phyloP scores from a whole-genome alignment of 2,797 vertebrate species.

The Strix occidentalis region DNA sequence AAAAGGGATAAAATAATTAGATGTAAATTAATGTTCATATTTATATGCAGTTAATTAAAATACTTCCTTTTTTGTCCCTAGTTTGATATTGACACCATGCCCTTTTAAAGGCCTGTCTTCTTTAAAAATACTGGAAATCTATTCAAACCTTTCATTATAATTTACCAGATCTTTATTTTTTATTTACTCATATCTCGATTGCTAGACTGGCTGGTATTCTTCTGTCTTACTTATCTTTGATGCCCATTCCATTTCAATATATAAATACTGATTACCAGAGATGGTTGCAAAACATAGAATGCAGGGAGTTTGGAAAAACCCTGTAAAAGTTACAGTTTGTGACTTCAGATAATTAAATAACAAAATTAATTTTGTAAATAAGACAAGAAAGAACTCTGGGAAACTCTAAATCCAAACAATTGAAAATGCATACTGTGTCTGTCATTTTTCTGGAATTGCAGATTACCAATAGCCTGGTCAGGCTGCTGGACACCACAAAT shows the following conservation, averaged over 20 bases:
- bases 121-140: background rate
- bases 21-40: background rate
- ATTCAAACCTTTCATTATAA: background rate
- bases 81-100: background rate
- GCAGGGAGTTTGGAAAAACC: background rate
- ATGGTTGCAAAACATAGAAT: background rate
- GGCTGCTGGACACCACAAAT: background rate
- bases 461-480: background rate
- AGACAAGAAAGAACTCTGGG: background rate
- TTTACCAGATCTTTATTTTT: background rate
- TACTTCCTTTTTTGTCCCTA: background rate
- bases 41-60: background rate
- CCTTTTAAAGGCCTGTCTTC: background rate
- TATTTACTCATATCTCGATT: background rate
- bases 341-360: background rate
- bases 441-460: background rate
- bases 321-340: background rate
- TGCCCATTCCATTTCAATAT: background rate
- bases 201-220: background rate
- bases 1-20: background rate
- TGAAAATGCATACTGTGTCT: background rate
- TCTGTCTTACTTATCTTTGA: background rate
- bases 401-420: background rate
- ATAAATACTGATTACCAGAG: background rate
- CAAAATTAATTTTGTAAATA: accelerated